Evolutionary conservation across 2,797 vertebrate species (phyloP), one percentile per base, ranked within the genome.

Genomic region (Leuciscus waleckii): DNA sequence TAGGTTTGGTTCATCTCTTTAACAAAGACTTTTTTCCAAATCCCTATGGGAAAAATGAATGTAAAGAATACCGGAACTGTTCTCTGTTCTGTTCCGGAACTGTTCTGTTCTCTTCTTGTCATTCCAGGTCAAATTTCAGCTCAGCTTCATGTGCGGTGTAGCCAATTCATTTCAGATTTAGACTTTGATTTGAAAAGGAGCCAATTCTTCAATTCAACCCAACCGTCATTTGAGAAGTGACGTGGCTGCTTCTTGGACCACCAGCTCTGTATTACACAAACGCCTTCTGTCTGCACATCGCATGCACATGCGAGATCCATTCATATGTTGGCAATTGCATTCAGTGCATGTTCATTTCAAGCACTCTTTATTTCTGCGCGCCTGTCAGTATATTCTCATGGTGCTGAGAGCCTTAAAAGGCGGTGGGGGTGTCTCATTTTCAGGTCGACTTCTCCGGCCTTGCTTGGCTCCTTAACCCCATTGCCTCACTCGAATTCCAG

Each of bases 401-500:
- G 76, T 63, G n/a, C 41, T 37, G 65, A 69, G 35, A 61, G 63
- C 41, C 76, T 83, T 82, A 77, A 61, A 70, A 82, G 51, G 43
- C 19, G 17, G 65, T 77, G 61, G 51, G 71, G 69, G 43, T 81
- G 63, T 76, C 69, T 84, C 29, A 54, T 69, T 88, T 86, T 78
- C 65, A 81, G 68, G 54, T 79, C 83, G 74, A 77, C 68, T 63
- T 87, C 78, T 79, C 61, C 73, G 82, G 88, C 69, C 75, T 79
- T 35, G 85, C 81, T 86, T 89, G 74, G 86, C 87, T 88, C 51
- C 78, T 79, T 49, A 89, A 67, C 85, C 67, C 65, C 71, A 87
- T 88, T 89, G 89, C 87, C 84, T 87, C 88, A 87, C 61, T 89
- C 80, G 84, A 91, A 92, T 91, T 92, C 90, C 93, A 94, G 94